phyloP scores from a whole-genome alignment of 2,888 invertebrate species.

The Latrodectus elegans region DNA sequence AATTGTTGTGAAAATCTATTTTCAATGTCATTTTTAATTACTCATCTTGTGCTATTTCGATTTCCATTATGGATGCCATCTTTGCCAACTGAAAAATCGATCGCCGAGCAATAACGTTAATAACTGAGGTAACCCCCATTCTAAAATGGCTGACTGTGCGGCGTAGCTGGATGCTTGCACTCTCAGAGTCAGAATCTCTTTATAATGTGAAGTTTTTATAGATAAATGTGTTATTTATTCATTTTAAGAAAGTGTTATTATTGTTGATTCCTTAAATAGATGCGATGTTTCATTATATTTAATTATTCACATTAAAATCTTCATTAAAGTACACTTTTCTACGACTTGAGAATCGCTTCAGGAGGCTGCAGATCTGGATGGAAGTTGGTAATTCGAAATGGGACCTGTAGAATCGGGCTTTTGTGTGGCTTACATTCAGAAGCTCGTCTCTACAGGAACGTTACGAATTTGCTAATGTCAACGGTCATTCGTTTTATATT shows the following conservation, averaged over 20 bases:
- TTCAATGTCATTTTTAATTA: background rate
- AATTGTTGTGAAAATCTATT: background rate
- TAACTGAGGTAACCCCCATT: background rate
- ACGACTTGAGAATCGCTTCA: too few species aligned
- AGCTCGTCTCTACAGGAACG: slow-evolving; percentile 69
- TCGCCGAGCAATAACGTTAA: background rate
- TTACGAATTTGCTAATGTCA: slow-evolving; percentile 36
- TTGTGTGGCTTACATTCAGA: slow-evolving; percentile 57
- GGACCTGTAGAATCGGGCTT: slow-evolving; percentile 62
- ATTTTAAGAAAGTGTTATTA: too few species aligned
- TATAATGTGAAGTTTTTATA: too few species aligned
- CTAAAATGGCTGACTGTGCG: background rate
- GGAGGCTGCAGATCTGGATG: background rate
- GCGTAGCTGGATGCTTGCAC: background rate
- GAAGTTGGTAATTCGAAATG: slow-evolving; percentile 47
- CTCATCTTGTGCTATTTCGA: background rate
- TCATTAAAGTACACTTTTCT: too few species aligned
- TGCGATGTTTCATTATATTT: too few species aligned
- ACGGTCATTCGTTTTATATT: too few species aligned
- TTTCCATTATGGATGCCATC: background rate
- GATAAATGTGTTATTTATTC: too few species aligned
- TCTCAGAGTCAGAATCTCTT: background rate
- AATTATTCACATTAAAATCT: too few species aligned
- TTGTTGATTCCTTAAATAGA: too few species aligned
- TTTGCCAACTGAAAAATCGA: slow-evolving; percentile 2